Percentiles rank a stretch among this genome's conserved stretches.
Conservation (phyloP, 2,888 invertebrate species). For the Acanthosepion pharaonis region DNA sequence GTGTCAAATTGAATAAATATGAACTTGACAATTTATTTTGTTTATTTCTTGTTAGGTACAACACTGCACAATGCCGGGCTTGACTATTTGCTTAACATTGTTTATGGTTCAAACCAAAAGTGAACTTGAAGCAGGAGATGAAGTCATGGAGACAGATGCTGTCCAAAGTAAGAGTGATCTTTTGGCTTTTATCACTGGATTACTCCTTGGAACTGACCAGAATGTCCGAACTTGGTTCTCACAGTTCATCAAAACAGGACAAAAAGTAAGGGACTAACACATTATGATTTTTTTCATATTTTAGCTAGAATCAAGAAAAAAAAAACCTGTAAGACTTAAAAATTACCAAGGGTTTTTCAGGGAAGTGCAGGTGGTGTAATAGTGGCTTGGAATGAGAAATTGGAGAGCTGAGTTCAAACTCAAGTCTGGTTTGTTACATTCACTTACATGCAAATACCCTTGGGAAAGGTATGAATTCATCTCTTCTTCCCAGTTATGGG, state of each 20-base stretch:
- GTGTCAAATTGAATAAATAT: too few species aligned
- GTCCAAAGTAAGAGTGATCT: conserved; percentile 75
- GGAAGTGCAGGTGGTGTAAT: too few species aligned
- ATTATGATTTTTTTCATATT: not conserved
- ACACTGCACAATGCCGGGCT: conserved; percentile 89
- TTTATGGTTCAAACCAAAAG: conserved; percentile 74
- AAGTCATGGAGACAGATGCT: conserved; percentile 54
- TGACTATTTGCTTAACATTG: conserved; percentile 88
- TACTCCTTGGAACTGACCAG: conserved; percentile 91
- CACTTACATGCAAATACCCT: too few species aligned
- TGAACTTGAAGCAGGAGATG: conserved; percentile 75
- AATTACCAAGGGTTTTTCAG: too few species aligned
- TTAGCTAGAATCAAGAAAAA: not conserved
- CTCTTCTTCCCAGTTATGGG: too few species aligned
- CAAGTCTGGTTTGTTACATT: too few species aligned
- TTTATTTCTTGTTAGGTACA: conserved; percentile 78
- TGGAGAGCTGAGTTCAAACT: too few species aligned
- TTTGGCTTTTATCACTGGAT: conserved; percentile 90
- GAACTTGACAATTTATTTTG: too few species aligned
- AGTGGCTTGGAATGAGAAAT: too few species aligned
- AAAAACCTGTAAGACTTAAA: too few species aligned
- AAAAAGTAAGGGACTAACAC: conserved; percentile 72
- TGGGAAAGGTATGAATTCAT: too few species aligned
- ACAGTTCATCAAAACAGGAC: conserved; percentile 89
- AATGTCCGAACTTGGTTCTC: conserved; percentile 94